Evolutionary conservation across 2,888 invertebrate species (phyloP), one percentile per base, ranked within the genome.

Genomic region (Timema cristinae): DNA sequence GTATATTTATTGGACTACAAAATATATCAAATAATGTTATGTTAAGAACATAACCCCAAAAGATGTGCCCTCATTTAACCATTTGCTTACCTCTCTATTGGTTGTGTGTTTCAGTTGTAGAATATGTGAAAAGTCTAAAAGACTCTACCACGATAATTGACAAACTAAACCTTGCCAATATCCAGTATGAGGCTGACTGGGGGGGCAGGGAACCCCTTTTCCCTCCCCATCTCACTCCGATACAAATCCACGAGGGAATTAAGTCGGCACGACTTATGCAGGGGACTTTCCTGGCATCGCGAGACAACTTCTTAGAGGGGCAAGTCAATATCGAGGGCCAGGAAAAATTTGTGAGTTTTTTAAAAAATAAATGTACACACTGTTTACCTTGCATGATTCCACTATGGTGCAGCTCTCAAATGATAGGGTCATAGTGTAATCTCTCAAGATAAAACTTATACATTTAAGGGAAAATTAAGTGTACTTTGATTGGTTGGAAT

Each of bases 251-350:
- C 73, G 85, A 86, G 0, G 95, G 95, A 0, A 88, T 98, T 63
- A 91, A 92, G 78, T 86, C 85, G 74, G 94, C 93, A 0, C 88
- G 86, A 76, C 83, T 93, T 7, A 80, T 90, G 59, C 95, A 86
- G 78, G 97, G 97, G 0, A 88, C 90, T 0, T 94, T 93, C 79
- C 86, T 89, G 79, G 93, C 96, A 0, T 96, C 95, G 0, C 86
- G 94, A 69, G 97, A 97, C 79, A 99, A 98, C 82, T 98, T 93
- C 80, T 84, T 97, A 13, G 98, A 99, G 83, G 98, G 95, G 10
- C 89, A 87, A 74, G 94, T 95, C 9, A 90, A 88, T 80, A 90
- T 95, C 2, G 93, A 92, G 78, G 88, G 89, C 13, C 88, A 87
- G 80, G 93, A 95, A 51, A 91, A 92, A 82, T 87, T 90, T 79